Evolutionary conservation across 2,797 vertebrate species (phyloP), one percentile per base, ranked within the genome.

Genomic region (Perdix hodgsoniae): DNA sequence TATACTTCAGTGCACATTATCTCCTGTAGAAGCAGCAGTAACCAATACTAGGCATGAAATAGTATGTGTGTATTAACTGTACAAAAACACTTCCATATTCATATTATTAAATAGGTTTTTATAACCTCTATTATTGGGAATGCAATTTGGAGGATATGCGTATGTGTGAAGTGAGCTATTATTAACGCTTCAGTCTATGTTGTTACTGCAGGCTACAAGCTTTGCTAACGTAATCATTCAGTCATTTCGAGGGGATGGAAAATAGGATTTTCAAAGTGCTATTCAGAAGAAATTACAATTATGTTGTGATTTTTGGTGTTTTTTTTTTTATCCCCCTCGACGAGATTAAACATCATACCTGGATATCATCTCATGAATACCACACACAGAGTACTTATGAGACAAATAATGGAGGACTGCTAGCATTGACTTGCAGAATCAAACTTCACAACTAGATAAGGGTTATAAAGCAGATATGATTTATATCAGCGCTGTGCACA

Each of bases 191-290:
- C 89, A 93, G 42, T 37, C 31, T 33, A 10, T 69, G 44, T 64
- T 90, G 75, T 37, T 83, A 89, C 44, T 60, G 77, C 80, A 87
- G 66, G 35, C 47, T 91, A 63, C 60, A n/a, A 74, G 29, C 42
- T 91, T 57, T 94, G 70, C 80, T 94, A 64, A 93, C 84, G 85
- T 33, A 91, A 95, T 66, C 90, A 90, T 85, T 88, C 85, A 79
- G 65, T 86, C 26, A 11, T 66, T 72, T 59, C 50, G 76, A n/a
- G 61, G 64, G 61, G 72, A 81, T 24, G 31, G 61, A 93, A 95
- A 92, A 93, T 65, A 0, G 1, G 67, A 91, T 86, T 11, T 2
- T 7, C 16, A 76, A 65, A 77, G 61, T 65, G 59, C 31, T 52
- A 18, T 81, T 88, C 75, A 70, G 67, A 80, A 79, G 72, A 59